Evolutionary conservation across 2,797 vertebrate species (phyloP).

Genomic region (Labroides dimidiatus): DNA sequence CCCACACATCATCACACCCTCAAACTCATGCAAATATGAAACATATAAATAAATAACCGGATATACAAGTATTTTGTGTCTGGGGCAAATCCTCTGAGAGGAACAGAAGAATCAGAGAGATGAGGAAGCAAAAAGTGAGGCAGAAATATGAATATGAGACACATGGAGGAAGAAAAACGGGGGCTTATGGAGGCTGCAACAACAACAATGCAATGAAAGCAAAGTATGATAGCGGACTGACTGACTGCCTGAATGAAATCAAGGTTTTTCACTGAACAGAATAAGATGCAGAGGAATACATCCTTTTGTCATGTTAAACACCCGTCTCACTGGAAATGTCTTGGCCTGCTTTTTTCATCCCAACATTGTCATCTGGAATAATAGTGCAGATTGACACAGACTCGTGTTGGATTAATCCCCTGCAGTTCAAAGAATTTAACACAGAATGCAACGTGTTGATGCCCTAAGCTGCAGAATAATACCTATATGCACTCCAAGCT

Average conservation of each 20-base stretch:
- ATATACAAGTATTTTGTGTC: constrained; percentile 45
- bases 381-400: constrained; percentile 73
- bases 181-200: constrained; percentile 63
- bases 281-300: constrained; percentile 73
- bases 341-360: constrained; percentile 70
- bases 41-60: constrained; percentile 63
- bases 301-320: constrained; percentile 82
- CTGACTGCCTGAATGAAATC: constrained; percentile 73
- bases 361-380: constrained; percentile 73
- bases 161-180: constrained; percentile 21
- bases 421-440: constrained; percentile 70
- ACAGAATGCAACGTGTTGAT: constrained; percentile 61
- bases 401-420: constrained; percentile 71
- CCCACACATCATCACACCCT: constrained; percentile 14
- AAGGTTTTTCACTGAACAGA: constrained; percentile 71
- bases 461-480: constrained; percentile 65
- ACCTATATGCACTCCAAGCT: constrained; percentile 51
- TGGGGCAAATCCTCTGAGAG: constrained; percentile 60
- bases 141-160: constrained; percentile 19
- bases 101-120: constrained; percentile 36
- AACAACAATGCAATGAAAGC: constrained; percentile 62
- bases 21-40: constrained; percentile 54
- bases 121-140: constrained; percentile 15
- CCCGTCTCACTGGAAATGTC: constrained; percentile 69
- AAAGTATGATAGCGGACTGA: constrained; percentile 65